These are phyloP conservation scores for Scrobipalpa atriplicella DNA, from an alignment of 2,888 invertebrate species.

Conservation along the genomic window DNA sequence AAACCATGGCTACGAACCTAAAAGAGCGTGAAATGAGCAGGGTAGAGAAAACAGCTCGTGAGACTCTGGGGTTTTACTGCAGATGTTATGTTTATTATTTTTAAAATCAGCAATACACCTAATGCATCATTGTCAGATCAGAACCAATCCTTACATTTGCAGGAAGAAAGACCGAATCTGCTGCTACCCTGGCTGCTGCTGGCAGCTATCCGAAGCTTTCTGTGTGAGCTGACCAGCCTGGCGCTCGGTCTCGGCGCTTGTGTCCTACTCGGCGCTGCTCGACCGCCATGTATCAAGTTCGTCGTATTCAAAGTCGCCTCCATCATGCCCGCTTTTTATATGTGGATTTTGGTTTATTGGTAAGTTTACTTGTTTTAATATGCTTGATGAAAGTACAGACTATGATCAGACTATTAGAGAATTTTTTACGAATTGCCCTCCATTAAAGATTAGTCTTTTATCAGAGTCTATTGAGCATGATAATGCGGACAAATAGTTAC, in stretches of 20 bases:
- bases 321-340: slow-evolving; percentile 75
- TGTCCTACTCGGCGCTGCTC: slow-evolving; percentile 68
- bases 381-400: neutral
- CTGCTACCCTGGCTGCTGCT: slow-evolving; percentile 80
- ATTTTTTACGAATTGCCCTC: too few relatives aligned
- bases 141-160: neutral
- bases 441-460: too few relatives aligned
- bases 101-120: neutral
- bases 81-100: too few relatives aligned
- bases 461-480: too few relatives aligned
- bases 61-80: too few relatives aligned
- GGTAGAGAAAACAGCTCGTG: too few relatives aligned
- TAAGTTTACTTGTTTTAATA: slow-evolving; percentile 41
- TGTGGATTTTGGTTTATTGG: slow-evolving; percentile 78
- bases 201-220: slow-evolving; percentile 71
- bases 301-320: slow-evolving; percentile 70
- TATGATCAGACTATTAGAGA: too few relatives aligned
- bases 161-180: slow-evolving; percentile 79
- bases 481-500: too few relatives aligned
- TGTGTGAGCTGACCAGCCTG: slow-evolving; percentile 72
- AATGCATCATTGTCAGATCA: too few relatives aligned
- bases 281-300: slow-evolving; percentile 75
- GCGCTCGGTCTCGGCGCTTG: slow-evolving; percentile 76
- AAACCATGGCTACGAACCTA: too few relatives aligned
- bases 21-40: too few relatives aligned